Evolutionary conservation across 1,140 invertebrate genomes (phyloP).

Genomic region (Drosophila gunungcola): DNA sequence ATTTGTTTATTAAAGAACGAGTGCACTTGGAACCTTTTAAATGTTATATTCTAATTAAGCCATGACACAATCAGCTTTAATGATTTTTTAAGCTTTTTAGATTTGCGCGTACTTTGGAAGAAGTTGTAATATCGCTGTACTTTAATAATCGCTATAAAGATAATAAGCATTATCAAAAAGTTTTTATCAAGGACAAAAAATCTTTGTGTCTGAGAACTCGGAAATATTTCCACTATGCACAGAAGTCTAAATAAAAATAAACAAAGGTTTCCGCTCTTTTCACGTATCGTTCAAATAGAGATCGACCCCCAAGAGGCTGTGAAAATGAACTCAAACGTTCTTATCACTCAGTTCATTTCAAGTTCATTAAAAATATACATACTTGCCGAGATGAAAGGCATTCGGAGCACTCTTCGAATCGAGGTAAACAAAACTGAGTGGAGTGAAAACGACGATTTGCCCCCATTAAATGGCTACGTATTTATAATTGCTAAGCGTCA

Average conservation of each 20-base stretch:
- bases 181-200: neutral
- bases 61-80: constrained; percentile 23
- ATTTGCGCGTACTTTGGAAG: neutral
- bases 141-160: constrained; percentile 4
- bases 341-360: constrained; percentile 31
- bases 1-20: constrained; percentile 40
- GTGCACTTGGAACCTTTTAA: constrained; percentile 11
- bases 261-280: neutral
- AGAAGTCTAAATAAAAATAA: neutral
- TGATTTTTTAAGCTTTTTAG: constrained; percentile 18
- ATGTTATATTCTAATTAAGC: constrained; percentile 15
- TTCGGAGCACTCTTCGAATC: neutral
- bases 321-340: neutral
- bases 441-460: constrained; percentile 10
- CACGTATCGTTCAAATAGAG: neutral
- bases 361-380: constrained; percentile 21
- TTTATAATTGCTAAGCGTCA: constrained; percentile 14
- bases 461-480: constrained; percentile 13
- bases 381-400: constrained; percentile 17
- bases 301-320: neutral
- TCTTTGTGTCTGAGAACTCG: neutral
- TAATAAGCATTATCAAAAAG: constrained; percentile 11
- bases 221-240: constrained; percentile 9
- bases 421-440: constrained; percentile 21
- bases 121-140: neutral